Conservation (phyloP, 2,113 vertebrate species). For the Oryzias celebensis region DNA sequence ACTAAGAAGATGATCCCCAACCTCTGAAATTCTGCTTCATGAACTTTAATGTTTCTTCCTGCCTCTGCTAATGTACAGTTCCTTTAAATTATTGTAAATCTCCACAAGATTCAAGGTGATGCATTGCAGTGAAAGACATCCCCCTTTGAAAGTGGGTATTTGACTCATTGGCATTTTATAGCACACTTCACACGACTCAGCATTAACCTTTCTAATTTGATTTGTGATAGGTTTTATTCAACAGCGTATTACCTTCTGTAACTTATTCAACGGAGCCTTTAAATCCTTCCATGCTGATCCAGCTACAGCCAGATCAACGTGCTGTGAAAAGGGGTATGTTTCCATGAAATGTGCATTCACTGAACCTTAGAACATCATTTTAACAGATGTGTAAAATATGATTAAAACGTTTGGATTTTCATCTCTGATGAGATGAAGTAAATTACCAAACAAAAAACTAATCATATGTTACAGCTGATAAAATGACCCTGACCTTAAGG, state of each 20-base stretch:
- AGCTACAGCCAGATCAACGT: conserved; percentile 29
- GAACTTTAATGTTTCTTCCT: conserved; percentile 22
- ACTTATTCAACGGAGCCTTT: conserved; percentile 34
- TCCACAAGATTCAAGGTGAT: conserved; percentile 34
- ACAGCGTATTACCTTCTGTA: conserved; percentile 26
- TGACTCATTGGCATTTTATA: conserved; percentile 47
- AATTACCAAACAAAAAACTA: no score
- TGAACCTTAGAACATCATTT: conserved; percentile 5
- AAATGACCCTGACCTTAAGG: no score
- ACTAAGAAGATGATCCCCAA: conserved; percentile 18
- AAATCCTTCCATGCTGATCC: conserved; percentile 27
- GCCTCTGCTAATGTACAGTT: conserved; percentile 26
- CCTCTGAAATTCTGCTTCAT: conserved; percentile 22
- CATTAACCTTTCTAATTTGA: conserved; percentile 46
- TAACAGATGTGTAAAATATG: background rate
- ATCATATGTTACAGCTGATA: no score
- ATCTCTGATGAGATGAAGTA: no score
- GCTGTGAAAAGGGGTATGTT: conserved; percentile 25
- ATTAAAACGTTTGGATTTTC: no score
- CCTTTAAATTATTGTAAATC: conserved; percentile 19
- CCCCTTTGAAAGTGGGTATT: conserved; percentile 38
- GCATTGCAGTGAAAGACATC: conserved; percentile 24
- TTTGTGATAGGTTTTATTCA: conserved; percentile 50
- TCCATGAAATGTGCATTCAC: conserved; percentile 30
- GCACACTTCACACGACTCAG: conserved; percentile 48